Evolutionary conservation across 2,113 vertebrate species (phyloP), one percentile per base, ranked within the genome.

Genomic region (Rhadina sibilatrix): DNA sequence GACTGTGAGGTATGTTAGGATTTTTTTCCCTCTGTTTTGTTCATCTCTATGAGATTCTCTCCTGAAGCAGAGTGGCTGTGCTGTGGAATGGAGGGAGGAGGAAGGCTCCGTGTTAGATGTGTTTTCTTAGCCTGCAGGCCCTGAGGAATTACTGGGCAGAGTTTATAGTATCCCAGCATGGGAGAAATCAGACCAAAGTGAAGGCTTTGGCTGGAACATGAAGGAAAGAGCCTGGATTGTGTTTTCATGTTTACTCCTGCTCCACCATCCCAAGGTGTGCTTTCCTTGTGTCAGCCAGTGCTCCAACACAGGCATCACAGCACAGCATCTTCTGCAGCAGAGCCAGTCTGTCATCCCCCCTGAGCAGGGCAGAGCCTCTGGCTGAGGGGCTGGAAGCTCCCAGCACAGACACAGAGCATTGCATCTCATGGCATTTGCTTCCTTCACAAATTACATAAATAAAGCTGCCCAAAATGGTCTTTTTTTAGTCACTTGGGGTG

Each of bases 251-350:
- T 7, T 74, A 6, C 6, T 84, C 12, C 33, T 4, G 6, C 27
- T 64, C 35, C 20, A 21, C 11, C 37, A 25, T 57, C 40, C n/a
- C 1, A n/a, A n/a, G 2, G 6, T 0, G 0, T 80, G 35, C 22
- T 76, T 76, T 59, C 2, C 2, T 64, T 88, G 17, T 72, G 56
- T 76, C 0, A 1, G 19, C 42, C 12, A 6, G n/a, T 40, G 40
- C 52, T 72, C 38, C 44, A 30, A n/a, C 35, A 31, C 0, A 0
- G 31, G 22, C 12, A n/a, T 83, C 17, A 12, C 4, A 12, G 12
- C 9, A 0, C 40, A 35, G 35, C 30, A 14, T 74, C 57, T 57
- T 64, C 54, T 80, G 31, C n/a, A 23, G 24, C 22, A 28, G 37
- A 86, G 18, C n/a, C n/a, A 38, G 7, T 44, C 44, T 86, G 24